Evolutionary conservation across 30 jellyfish, hydroid and myxozoan species (phyloP), one percentile per base, ranked within the genome.

Genomic region (Aurelia sp.): DNA sequence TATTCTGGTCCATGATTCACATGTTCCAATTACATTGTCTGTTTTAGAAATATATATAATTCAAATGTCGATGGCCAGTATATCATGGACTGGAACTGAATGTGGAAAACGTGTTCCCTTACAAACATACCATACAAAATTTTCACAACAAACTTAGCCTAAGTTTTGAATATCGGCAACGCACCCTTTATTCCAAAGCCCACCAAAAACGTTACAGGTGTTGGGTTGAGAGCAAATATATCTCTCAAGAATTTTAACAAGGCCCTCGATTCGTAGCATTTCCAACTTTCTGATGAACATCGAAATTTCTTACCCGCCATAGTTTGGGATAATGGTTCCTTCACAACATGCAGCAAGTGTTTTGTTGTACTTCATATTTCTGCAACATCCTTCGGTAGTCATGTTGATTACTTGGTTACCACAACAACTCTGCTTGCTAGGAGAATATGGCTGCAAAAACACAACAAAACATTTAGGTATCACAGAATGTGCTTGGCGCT

Each of bases 331-430:
- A 3, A 83, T 22, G 4, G 59, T 51, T 6, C 97, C 97, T 30
- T 90, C 85, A 51, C 97, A 90, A 60, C 97, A 90, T 0, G 95
- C 61, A 7, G 75, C 89, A 6, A 31, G 21, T 19, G 55, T 47
- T 53, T 69, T 76, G 71, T 69, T 78, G 79, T 82, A 90, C 27
- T 74, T 59, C 9, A 61, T 74, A 60, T 82, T 83, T 41, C 95
- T 60, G 91, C 97, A 90, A 63, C 97, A 90, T 58, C 92, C 97
- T 40, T 90, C 91, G 60, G 11, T 61, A 41, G 65, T 48, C 50
- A 78, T 35, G 20, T 75, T 81, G 31, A 90, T 76, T 60, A 90
- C 23, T 23, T 90, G 92, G 16, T 68, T 55, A 51, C 82, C 81
- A 69, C 97, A 90, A 67, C 97, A 90, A 12, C 95, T 82, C 59